These are phyloP conservation scores for Steinernema hermaphroditum DNA, from an alignment of 2,888 invertebrate species.

Conservation along the genomic window DNA sequence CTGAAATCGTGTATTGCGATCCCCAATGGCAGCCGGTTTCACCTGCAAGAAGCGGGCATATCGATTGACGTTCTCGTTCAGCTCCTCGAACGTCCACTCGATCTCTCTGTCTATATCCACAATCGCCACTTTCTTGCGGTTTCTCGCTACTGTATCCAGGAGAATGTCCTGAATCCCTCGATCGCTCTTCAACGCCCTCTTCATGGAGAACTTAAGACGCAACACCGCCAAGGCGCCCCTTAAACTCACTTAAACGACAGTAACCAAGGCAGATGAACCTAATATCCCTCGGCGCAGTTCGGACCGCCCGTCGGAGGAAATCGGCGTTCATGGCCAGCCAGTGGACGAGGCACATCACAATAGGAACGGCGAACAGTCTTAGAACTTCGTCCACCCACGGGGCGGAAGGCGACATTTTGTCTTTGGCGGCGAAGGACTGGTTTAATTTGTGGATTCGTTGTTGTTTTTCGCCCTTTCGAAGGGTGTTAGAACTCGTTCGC, in stretches of 20 bases:
- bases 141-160: conserved; percentile 31
- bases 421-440: too few relatives aligned
- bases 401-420: not conserved
- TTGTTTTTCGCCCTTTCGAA: not conserved
- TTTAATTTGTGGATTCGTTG: not conserved
- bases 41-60: conserved; percentile 37
- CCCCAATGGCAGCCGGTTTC: too few relatives aligned
- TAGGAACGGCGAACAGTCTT: conserved; percentile 4
- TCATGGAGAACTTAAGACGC: not conserved
- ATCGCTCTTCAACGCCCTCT: conserved; percentile 28
- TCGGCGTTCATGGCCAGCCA: conserved; percentile 21
- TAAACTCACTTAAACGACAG: not conserved
- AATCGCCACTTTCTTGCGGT: conserved; percentile 37
- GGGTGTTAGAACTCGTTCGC: not conserved
- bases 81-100: conserved; percentile 37
- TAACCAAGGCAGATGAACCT: not conserved
- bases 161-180: conserved; percentile 34
- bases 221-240: not conserved
- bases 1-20: conserved; percentile 15
- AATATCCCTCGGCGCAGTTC: not conserved
- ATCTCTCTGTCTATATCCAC: conserved; percentile 35
- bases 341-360: not conserved
- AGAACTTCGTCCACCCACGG: conserved; percentile 15
- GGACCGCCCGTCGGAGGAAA: conserved; percentile 9
- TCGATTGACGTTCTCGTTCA: conserved; percentile 36